phyloP scores from a whole-genome alignment of 2,888 invertebrate species.

The Elmis aenea region DNA sequence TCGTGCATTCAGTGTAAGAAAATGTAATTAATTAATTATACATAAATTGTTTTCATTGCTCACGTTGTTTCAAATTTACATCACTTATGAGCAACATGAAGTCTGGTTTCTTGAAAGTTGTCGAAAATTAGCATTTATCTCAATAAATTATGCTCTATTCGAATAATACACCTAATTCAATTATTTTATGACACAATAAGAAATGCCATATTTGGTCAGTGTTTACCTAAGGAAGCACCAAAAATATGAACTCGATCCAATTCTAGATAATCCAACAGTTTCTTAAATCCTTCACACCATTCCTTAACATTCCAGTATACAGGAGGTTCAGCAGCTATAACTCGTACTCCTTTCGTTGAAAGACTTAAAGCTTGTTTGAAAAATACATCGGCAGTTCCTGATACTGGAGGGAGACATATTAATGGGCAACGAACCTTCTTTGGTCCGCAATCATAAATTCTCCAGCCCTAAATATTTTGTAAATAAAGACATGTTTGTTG shows the following conservation, averaged over 20 bases:
- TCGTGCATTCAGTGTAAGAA: no score
- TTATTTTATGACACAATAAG: no score
- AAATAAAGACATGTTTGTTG: background rate
- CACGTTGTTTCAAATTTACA: no score
- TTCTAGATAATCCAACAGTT: constrained; percentile 74
- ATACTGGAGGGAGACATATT: constrained; percentile 81
- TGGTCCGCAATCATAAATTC: constrained; percentile 83
- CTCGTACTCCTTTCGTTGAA: constrained; percentile 73
- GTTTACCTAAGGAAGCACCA: constrained; percentile 53
- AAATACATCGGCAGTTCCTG: constrained; percentile 84
- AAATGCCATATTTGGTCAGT: no score
- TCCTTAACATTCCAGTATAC: constrained; percentile 84
- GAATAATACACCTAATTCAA: no score
- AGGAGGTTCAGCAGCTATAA: constrained; percentile 81
- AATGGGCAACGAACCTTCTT: constrained; percentile 72
- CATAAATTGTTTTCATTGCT: no score
- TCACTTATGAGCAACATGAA: no score
- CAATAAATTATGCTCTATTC: no score
- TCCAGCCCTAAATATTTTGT: constrained; percentile 78
- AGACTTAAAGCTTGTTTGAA: constrained; percentile 78
- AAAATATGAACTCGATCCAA: constrained; percentile 80
- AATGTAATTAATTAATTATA: no score
- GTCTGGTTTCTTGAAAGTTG: no score
- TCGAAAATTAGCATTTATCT: no score
- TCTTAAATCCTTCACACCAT: constrained; percentile 83